These are phyloP conservation scores for Stenichneumon culpator DNA, from an alignment of 2,888 invertebrate genomes.

Conservation along the genomic window DNA sequence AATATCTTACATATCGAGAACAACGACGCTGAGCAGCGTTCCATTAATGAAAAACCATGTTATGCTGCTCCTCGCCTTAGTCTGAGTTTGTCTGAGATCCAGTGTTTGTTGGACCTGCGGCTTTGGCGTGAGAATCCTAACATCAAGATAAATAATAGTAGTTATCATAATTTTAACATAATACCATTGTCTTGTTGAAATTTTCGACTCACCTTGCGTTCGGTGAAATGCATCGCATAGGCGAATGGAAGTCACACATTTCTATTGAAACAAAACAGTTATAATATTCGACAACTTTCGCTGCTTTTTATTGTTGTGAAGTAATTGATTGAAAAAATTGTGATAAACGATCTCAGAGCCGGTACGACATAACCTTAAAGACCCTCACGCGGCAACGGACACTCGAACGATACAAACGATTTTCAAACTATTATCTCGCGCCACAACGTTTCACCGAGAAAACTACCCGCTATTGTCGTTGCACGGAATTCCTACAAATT, in stretches of 20 bases:
- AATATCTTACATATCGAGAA: constrained; percentile 88
- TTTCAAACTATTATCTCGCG: constrained; percentile 16
- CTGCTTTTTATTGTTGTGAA: neutral
- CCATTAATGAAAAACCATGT: constrained; percentile 88
- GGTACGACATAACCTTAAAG: constrained; percentile 40
- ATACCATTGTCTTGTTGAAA: constrained; percentile 21
- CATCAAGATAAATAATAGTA: neutral
- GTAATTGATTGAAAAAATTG: neutral
- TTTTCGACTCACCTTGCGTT: constrained; percentile 78
- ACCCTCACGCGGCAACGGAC: neutral
- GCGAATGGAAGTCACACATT: constrained; percentile 81
- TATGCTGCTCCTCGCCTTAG: constrained; percentile 86
- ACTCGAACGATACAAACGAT: neutral
- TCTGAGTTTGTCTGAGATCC: constrained; percentile 86
- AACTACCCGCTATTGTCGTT: neutral
- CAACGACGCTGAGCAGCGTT: constrained; percentile 86
- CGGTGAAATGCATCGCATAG: constrained; percentile 81
- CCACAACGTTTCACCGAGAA: neutral
- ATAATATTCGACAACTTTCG: neutral
- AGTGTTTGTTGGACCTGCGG: constrained; percentile 87
- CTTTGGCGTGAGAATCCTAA: constrained; percentile 82
- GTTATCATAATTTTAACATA: neutral
- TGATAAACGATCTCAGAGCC: neutral
- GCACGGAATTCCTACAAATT: neutral
- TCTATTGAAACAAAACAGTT: neutral